Conservation (phyloP, 2,797 vertebrate genomes). For the Syncerus caffer region DNA sequence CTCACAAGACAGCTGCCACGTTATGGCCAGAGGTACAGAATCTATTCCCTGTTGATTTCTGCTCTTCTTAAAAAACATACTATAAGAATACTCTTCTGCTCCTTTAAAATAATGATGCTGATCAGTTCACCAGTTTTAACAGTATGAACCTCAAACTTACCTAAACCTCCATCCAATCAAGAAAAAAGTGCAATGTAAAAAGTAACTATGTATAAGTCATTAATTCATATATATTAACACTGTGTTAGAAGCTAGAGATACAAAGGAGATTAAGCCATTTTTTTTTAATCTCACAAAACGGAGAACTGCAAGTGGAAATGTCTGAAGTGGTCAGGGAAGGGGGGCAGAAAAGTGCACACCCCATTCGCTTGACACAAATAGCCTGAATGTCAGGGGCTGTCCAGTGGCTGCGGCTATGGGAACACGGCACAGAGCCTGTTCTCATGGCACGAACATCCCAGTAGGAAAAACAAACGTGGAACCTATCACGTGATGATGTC, state of each 20-base stretch:
- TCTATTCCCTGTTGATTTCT: neutral
- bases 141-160: neutral
- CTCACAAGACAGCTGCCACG: neutral
- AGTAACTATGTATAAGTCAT: neutral
- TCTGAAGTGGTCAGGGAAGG: neutral
- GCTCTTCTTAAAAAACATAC: neutral
- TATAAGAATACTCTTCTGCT: neutral
- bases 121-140: neutral
- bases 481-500: neutral
- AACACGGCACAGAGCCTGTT: neutral
- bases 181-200: neutral
- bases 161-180: neutral
- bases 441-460: neutral
- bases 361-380: neutral
- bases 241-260: neutral
- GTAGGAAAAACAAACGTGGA: neutral
- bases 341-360: neutral
- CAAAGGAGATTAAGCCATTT: neutral
- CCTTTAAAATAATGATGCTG: neutral
- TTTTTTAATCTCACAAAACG: neutral
- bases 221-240: neutral
- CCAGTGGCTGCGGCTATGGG: neutral
- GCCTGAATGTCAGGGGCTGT: neutral
- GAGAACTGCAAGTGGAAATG: neutral
- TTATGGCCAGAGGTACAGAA: neutral